Evolutionary conservation across 2,113 vertebrate species (phyloP).

Genomic region (Ia io): DNA sequence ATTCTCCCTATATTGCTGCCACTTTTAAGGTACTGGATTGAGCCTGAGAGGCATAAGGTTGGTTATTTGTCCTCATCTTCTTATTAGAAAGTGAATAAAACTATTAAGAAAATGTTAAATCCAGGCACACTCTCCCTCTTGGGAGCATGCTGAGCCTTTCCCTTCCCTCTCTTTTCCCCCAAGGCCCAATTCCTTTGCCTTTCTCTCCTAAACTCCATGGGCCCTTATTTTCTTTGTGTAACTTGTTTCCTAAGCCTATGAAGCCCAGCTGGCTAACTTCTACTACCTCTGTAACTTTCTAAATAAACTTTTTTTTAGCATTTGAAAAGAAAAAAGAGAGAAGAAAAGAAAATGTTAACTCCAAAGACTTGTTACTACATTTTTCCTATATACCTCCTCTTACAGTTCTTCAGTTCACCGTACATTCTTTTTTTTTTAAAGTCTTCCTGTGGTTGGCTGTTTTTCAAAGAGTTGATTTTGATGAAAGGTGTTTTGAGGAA

Average conservation of each 20-base stretch:
- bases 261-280: not conserved
- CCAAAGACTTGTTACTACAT: not conserved
- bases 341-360: not conserved
- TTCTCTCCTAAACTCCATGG: not conserved
- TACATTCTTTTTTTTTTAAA: not conserved
- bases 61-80: not conserved
- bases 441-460: not conserved
- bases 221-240: not conserved
- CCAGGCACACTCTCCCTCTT: not conserved
- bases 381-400: not conserved
- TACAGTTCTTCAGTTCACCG: not conserved
- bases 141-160: not conserved
- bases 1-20: not conserved
- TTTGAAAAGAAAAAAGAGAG: not conserved
- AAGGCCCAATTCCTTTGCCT: not conserved
- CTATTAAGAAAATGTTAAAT: not conserved
- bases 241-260: not conserved
- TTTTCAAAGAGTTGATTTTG: constrained; percentile 40
- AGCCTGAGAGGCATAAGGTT: not conserved
- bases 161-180: not conserved
- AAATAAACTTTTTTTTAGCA: not conserved
- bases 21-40: not conserved
- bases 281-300: not conserved
- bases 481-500: not conserved
- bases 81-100: not conserved